Evolutionary conservation across 2,113 vertebrate species (phyloP), one percentile per base, ranked within the genome.

Genomic region (Mustela nigripes): DNA sequence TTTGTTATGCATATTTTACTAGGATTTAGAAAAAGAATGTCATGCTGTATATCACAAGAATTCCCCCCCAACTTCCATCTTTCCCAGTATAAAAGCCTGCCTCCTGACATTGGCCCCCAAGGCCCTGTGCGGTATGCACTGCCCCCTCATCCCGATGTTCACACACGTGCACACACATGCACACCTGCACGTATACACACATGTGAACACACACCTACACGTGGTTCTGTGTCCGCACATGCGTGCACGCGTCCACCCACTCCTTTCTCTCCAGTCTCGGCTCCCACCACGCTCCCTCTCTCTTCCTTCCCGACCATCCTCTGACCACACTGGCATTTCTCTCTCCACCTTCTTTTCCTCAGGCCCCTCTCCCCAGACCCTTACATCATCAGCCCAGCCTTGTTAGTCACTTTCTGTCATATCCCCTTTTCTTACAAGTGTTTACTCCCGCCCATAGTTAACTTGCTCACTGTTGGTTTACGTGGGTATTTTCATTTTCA

Each of bases 181-280:
- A 50, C 45, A 11, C 15, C 18, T 18, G 21, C 69, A 39, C 0
- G 6, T 45, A 4, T 24, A 12, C 1, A 45, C 24, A 28, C n/a
- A 21, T 67, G 65, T 7, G 15, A n/a, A 67, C 36, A 42, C 11
- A 24, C 50, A 53, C 50, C 50, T 26, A 7, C 39, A 42, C 73
- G 8, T 26, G 24, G 73, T 39, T 74, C 6, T 69, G 16, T 8
- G 15, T n/a, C 2, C 15, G 11, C 12, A 31, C 10, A 3, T 39
- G 14, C 10, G 0, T 1, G 5, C 50, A 11, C 8, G 9, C 4
- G 0, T 4, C 11, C 12, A 42, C 19, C 3, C 36, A 28, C 62
- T 65, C n/a, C 0, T 18, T 65, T 26, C 31, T 39, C 85, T 48
- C 69, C 81, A 42, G 2, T 26, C 45, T 92, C 26, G 2, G 15